A percentile compares a stretch with the other conserved stretches of the same genome.
Evolutionary conservation across 1,140 invertebrate genomes (phyloP).

Genomic region (Apolygus lucorum): DNA sequence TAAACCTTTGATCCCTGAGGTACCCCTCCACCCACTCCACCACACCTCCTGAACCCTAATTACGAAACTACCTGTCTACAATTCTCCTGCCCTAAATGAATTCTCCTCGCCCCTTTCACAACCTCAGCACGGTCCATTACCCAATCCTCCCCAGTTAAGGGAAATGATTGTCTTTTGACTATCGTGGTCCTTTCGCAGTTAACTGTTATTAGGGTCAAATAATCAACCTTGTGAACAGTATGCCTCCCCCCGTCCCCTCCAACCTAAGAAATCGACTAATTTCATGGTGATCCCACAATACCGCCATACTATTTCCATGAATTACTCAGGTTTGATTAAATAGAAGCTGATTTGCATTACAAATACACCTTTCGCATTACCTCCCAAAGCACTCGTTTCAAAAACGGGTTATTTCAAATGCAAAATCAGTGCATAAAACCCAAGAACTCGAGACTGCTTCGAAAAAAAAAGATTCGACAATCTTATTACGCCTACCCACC

Average conservation of each 20-base stretch:
- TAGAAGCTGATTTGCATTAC: slow-evolving; percentile 7
- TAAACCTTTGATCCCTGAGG: slow-evolving; percentile 22
- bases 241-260: not conserved
- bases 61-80: slow-evolving; percentile 19
- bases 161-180: not conserved
- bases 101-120: slow-evolving; percentile 9
- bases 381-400: too few species aligned
- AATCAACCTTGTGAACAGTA: too few species aligned
- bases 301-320: slow-evolving; percentile 11
- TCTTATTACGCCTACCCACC: too few species aligned
- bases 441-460: too few species aligned
- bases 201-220: too few species aligned
- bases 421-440: not conserved
- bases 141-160: not conserved
- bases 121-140: slow-evolving; percentile 20
- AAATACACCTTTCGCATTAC: not conserved
- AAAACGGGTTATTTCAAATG: not conserved
- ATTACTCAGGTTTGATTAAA: not conserved
- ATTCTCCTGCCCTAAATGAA: slow-evolving; percentile 17
- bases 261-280: not conserved
- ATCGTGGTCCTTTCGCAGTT: not conserved
- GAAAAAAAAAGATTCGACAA: too few species aligned
- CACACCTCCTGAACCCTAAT: not conserved
- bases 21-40: not conserved
- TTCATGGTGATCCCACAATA: not conserved